Conservation (phyloP, 2,797 vertebrate genomes). For the Sebastiscus tertius region DNA sequence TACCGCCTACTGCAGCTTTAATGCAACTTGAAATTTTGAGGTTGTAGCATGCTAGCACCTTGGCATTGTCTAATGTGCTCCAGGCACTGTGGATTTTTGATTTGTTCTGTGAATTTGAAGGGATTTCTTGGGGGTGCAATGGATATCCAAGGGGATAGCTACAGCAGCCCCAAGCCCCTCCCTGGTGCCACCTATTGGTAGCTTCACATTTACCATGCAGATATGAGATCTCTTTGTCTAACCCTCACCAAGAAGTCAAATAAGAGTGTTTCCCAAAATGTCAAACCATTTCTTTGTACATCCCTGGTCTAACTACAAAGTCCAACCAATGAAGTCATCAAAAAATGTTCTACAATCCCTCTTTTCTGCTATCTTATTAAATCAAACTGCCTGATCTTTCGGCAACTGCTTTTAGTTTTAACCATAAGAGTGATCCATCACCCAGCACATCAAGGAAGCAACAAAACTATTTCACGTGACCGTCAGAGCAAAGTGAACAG, state of each 20-base stretch:
- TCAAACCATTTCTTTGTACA: background rate
- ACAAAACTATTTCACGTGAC: background rate
- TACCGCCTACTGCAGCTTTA: no score
- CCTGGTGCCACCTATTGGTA: no score
- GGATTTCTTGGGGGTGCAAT: background rate
- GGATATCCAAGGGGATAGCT: background rate
- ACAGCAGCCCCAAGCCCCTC: background rate
- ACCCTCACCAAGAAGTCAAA: background rate
- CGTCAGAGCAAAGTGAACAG: background rate
- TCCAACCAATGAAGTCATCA: background rate
- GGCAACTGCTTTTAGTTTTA: background rate
- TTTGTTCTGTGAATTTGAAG: no score
- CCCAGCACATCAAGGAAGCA: background rate
- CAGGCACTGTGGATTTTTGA: no score
- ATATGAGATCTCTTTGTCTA: background rate
- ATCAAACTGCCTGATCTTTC: background rate
- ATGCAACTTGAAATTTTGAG: no score
- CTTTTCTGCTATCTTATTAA: background rate
- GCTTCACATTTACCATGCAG: background rate
- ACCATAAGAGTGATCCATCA: background rate
- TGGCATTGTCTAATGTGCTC: no score
- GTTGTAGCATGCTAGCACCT: no score
- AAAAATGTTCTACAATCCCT: background rate
- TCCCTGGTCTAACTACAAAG: background rate
- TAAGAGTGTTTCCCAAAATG: background rate